phyloP scores from a whole-genome alignment of 2,113 vertebrate species.

The Sialia sialis region DNA sequence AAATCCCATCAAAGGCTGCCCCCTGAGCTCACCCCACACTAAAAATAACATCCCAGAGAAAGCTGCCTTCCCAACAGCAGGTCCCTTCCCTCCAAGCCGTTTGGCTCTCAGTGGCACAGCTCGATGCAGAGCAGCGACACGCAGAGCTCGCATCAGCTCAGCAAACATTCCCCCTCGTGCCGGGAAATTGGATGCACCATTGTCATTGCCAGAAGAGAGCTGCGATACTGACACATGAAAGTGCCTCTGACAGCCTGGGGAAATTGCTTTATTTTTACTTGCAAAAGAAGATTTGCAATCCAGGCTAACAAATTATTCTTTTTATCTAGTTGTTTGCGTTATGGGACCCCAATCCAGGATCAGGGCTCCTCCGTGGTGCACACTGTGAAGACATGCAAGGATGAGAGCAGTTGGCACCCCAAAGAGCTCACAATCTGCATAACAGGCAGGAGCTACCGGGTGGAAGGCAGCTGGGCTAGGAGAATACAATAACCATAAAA shows the following conservation, averaged over 20 bases:
- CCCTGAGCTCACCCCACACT: neutral
- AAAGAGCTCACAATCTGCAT: constrained; percentile 56
- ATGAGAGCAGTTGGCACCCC: constrained; percentile 41
- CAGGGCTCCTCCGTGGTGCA: neutral
- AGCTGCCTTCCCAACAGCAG: neutral
- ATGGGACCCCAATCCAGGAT: constrained; percentile 1
- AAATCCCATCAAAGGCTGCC: neutral
- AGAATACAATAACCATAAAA: constrained; percentile 43
- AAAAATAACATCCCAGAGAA: neutral
- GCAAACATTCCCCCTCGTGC: constrained; percentile 30
- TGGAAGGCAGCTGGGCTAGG: constrained; percentile 56
- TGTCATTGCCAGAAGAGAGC: constrained; percentile 19
- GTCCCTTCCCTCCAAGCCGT: neutral
- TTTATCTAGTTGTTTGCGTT: constrained; percentile 32
- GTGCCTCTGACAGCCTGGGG: constrained; percentile 38
- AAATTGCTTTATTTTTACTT: constrained; percentile 48
- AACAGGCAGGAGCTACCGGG: constrained; percentile 1
- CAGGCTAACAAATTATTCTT: constrained; percentile 51
- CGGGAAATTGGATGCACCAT: constrained; percentile 21
- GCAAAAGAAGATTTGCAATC: constrained; percentile 26
- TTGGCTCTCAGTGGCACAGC: neutral
- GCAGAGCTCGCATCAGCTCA: neutral
- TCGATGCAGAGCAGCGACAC: neutral
- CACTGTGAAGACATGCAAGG: constrained; percentile 33
- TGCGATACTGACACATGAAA: neutral